A percentile compares a stretch with the other conserved stretches of the same genome.
Conservation (phyloP, 1,140 invertebrate genomes). For the Drosophila nasuta region DNA sequence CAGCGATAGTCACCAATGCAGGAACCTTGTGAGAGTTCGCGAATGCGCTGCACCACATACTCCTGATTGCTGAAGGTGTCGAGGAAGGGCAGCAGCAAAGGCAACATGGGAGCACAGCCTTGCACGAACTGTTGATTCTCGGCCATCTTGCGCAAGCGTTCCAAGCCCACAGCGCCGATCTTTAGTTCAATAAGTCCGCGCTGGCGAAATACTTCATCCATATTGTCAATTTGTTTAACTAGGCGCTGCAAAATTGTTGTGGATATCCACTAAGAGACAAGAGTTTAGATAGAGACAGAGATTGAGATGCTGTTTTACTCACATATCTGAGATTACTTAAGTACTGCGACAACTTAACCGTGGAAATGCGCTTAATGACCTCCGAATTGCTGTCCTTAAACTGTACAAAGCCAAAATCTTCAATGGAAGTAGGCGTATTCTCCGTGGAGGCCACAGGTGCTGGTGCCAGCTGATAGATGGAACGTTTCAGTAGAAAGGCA, state of each 20-base stretch:
- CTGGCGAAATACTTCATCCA: slow-evolving; percentile 88
- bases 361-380: slow-evolving; percentile 78
- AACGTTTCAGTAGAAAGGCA: slow-evolving; percentile 74
- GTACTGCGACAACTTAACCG: slow-evolving; percentile 78
- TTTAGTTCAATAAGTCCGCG: slow-evolving; percentile 90
- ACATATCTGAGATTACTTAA: slow-evolving; percentile 79
- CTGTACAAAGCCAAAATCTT: slow-evolving; percentile 68
- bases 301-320: slow-evolving; percentile 1
- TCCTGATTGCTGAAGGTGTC: slow-evolving; percentile 93
- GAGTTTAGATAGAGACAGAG: neutral
- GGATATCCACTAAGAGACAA: slow-evolving; percentile 89
- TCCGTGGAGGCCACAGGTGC: slow-evolving; percentile 56
- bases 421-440: slow-evolving; percentile 69
- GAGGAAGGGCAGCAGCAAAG: slow-evolving; percentile 90
- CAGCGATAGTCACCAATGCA: slow-evolving; percentile 93
- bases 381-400: slow-evolving; percentile 80
- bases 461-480: slow-evolving; percentile 79
- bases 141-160: slow-evolving; percentile 89
- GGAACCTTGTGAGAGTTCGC: slow-evolving; percentile 90
- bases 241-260: slow-evolving; percentile 90
- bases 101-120: slow-evolving; percentile 89
- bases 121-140: slow-evolving; percentile 87
- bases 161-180: slow-evolving; percentile 89
- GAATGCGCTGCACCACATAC: slow-evolving; percentile 91
- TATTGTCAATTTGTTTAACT: slow-evolving; percentile 89